Conservation (phyloP, 2,888 invertebrate genomes). For the Cordylochernes scorpioides region DNA sequence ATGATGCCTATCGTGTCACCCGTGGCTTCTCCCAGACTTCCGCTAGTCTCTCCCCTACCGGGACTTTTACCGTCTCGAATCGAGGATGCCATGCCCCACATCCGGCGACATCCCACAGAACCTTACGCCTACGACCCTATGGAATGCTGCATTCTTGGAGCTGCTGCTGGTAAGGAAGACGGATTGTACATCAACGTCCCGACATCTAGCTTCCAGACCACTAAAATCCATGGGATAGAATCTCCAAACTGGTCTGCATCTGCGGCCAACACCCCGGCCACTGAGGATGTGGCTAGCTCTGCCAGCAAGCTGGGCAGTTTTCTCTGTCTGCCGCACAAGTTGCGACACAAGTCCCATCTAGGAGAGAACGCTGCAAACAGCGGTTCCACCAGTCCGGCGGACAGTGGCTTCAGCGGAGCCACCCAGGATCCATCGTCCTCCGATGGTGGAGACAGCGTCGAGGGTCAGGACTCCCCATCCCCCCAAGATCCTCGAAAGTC, state of each 20-base stretch:
- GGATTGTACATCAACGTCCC: slow-evolving; percentile 14
- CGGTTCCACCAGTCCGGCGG: too few species aligned
- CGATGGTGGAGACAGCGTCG: not conserved
- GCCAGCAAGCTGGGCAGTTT: too few species aligned
- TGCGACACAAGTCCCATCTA: slow-evolving; percentile 48
- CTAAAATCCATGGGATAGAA: slow-evolving; percentile 1
- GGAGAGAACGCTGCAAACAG: too few species aligned
- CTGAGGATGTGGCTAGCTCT: not conserved
- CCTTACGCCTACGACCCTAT: not conserved
- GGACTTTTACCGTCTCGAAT: slow-evolving; percentile 8
- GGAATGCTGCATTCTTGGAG: slow-evolving; percentile 1
- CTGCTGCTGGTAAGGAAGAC: not conserved
- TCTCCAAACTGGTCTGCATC: not conserved
- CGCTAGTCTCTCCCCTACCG: slow-evolving; percentile 18
- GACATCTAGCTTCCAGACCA: not conserved
- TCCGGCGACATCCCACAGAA: slow-evolving; percentile 3
- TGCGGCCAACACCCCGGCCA: not conserved
- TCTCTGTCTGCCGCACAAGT: slow-evolving; percentile 54
- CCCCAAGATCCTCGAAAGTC: slow-evolving; percentile 20
- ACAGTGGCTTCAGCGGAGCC: not conserved
- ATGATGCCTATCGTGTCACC: not conserved
- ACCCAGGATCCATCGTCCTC: not conserved
- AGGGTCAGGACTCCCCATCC: slow-evolving; percentile 9
- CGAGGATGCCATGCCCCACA: slow-evolving; percentile 7
- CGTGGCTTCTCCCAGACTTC: not conserved